A percentile compares a stretch with the other conserved stretches of the same genome.
Evolutionary conservation across 2,113 vertebrate genomes (phyloP).

Genomic region (Notarius lentiginosus): DNA sequence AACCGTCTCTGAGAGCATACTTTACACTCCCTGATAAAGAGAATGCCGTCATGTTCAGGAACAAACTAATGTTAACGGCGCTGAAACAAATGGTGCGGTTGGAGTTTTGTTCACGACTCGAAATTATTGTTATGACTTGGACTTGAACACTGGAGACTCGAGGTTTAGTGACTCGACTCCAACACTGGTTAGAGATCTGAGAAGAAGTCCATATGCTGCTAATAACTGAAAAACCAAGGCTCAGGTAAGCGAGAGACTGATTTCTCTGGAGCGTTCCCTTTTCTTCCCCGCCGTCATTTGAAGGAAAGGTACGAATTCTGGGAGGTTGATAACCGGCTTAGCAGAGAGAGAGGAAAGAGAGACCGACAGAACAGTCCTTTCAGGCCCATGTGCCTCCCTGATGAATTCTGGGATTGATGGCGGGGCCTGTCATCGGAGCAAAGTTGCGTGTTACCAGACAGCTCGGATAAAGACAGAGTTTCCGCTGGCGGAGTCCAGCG

Average conservation of each 20-base stretch:
- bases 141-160: no score
- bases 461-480: slow-evolving; percentile 11
- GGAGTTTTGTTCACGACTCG: no score
- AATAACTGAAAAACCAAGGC: neutral
- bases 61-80: no score
- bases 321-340: neutral
- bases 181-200: neutral
- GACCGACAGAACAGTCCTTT: neutral
- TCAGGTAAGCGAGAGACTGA: neutral
- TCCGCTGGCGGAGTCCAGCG: neutral
- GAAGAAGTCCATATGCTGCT: neutral
- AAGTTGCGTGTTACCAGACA: slow-evolving; percentile 18
- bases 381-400: neutral
- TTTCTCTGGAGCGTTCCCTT: neutral
- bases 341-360: neutral
- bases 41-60: no score
- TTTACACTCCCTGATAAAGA: no score
- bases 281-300: neutral
- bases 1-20: no score
- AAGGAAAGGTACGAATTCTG: neutral
- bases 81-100: no score
- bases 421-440: neutral
- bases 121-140: no score
- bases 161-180: no score
- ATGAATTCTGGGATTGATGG: slow-evolving; percentile 28